A percentile compares a stretch with the other conserved stretches of the same genome.
Evolutionary conservation across 2,797 vertebrate species (phyloP).

Genomic region (Macropus fuliginosus): DNA sequence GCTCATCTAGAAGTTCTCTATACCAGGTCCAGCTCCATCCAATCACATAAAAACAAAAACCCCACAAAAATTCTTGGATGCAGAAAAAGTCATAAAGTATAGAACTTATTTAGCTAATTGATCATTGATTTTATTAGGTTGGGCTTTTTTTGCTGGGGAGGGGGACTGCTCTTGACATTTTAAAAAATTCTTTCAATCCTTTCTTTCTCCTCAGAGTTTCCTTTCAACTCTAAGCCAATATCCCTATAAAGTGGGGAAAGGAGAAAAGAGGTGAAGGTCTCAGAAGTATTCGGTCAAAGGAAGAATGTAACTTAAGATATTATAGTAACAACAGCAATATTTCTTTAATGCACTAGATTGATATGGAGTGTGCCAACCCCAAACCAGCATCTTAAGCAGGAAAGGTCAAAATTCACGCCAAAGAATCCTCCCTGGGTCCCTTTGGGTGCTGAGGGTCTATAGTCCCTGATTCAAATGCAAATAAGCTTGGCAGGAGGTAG

Average conservation of each 20-base stretch:
- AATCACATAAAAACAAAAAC: background rate
- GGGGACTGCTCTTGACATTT: background rate
- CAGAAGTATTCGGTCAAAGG: background rate
- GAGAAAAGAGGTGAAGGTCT: background rate
- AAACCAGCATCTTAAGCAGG: background rate
- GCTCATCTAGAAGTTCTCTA: background rate
- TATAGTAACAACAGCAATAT: background rate
- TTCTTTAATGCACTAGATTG: background rate
- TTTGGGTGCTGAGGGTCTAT: background rate
- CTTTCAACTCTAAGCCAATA: background rate
- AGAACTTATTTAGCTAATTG: no score
- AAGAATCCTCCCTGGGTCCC: background rate
- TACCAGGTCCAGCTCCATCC: background rate
- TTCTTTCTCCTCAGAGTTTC: background rate
- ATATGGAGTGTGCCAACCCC: background rate
- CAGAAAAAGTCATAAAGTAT: background rate
- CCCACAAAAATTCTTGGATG: background rate
- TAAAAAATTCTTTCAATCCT: background rate
- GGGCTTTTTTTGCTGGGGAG: no score
- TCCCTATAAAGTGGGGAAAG: background rate
- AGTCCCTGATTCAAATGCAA: background rate
- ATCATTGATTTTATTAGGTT: background rate
- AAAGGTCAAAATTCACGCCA: background rate
- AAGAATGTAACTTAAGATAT: background rate
- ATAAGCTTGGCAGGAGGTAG: background rate